Conservation (phyloP, 2,113 vertebrate species). For the Phalacrocorax aristotelis region DNA sequence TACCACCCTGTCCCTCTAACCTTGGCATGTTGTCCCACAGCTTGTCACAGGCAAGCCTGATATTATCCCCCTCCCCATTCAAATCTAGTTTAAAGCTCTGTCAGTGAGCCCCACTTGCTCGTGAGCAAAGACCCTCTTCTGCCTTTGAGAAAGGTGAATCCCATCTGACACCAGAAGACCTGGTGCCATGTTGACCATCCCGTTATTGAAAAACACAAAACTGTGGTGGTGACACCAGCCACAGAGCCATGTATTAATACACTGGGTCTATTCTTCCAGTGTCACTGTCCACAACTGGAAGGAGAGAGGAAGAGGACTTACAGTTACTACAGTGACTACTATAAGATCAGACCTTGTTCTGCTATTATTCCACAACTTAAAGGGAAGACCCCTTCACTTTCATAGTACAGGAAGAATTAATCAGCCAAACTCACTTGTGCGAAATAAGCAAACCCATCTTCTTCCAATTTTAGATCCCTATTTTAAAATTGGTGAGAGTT, state of each 20-base stretch:
- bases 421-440: not conserved
- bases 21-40: not conserved
- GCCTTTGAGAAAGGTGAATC: not conserved
- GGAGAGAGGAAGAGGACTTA: not conserved
- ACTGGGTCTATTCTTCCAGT: not conserved
- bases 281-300: not conserved
- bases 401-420: not conserved
- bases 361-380: not conserved
- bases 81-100: not conserved
- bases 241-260: not conserved
- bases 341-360: not conserved
- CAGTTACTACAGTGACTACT: not conserved
- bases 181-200: not conserved
- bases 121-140: not conserved
- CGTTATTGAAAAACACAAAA: not conserved
- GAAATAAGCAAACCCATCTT: not conserved
- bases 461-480: not conserved
- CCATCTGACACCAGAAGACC: not conserved
- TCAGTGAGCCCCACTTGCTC: accelerated
- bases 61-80: not conserved
- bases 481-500: not conserved
- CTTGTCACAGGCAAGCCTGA: not conserved
- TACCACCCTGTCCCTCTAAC: not conserved
- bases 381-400: not conserved
- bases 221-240: not conserved